phyloP scores from a whole-genome alignment of 2,888 invertebrate genomes.

The Caenorhabditis sp. region DNA sequence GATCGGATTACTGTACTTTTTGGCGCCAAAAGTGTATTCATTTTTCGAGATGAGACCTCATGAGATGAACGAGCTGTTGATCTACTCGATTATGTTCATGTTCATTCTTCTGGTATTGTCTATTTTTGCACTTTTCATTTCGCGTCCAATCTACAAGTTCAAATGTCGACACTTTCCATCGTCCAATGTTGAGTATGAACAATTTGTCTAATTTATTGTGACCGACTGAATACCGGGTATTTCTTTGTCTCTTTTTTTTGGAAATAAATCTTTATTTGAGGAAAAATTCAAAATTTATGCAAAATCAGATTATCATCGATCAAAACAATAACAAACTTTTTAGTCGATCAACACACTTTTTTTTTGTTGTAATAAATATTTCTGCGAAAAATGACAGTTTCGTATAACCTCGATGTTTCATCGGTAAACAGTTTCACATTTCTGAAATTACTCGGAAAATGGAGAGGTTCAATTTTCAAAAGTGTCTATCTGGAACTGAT shows the following conservation, averaged over 20 bases:
- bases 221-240: not conserved
- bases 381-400: slow-evolving; percentile 18
- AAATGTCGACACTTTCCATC: slow-evolving; percentile 38
- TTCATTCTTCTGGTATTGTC: slow-evolving; percentile 34
- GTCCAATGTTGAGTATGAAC: slow-evolving; percentile 41
- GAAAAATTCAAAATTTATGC: not conserved
- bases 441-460: slow-evolving; percentile 20
- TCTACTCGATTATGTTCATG: slow-evolving; percentile 35
- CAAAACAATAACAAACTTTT: not conserved
- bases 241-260: not conserved
- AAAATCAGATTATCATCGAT: slow-evolving; percentile 1
- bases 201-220: slow-evolving; percentile 26
- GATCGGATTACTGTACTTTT: no score
- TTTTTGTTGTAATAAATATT: no score
- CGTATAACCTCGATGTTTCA: slow-evolving; percentile 25
- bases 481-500: slow-evolving; percentile 20
- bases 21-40: no score
- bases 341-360: no score
- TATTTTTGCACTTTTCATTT: slow-evolving; percentile 34
- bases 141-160: slow-evolving; percentile 32
- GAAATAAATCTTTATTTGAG: not conserved
- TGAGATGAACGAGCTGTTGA: slow-evolving; percentile 37
- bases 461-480: slow-evolving; percentile 27
- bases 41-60: slow-evolving; percentile 38
- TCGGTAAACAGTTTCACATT: slow-evolving; percentile 18